Conservation (phyloP, 2,888 invertebrate species). For the Hipparchia sbordonii region DNA sequence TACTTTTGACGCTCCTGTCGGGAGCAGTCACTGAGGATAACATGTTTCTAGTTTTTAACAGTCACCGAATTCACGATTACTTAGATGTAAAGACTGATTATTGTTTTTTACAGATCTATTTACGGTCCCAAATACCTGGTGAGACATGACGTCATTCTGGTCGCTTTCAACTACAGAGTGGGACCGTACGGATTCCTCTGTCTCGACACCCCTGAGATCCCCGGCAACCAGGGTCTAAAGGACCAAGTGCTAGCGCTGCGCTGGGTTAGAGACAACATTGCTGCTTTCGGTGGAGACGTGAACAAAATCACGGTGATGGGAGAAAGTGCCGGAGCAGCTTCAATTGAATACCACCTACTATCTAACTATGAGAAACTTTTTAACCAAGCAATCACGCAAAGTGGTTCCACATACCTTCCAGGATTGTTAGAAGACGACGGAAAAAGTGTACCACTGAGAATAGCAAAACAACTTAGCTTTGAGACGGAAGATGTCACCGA, state of each 20-base stretch:
- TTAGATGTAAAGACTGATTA: no score
- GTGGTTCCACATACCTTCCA: conserved; percentile 45
- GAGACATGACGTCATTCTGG: conserved; percentile 46
- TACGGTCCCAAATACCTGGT: conserved; percentile 51
- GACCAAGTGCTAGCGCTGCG: conserved; percentile 49
- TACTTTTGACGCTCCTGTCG: no score
- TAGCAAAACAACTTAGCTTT: conserved; percentile 49
- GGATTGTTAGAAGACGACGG: conserved; percentile 42
- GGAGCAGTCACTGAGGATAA: no score
- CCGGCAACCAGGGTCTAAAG: conserved; percentile 56
- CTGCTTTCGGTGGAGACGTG: conserved; percentile 48
- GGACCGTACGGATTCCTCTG: conserved; percentile 53
- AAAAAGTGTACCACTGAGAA: conserved; percentile 38
- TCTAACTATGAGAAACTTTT: conserved; percentile 47
- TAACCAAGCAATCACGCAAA: conserved; percentile 48
- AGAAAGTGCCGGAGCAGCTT: conserved; percentile 39
- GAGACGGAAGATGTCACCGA: conserved; percentile 44
- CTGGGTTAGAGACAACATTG: conserved; percentile 53
- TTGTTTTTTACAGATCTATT: conserved; percentile 25
- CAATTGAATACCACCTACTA: conserved; percentile 42
- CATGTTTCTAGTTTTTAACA: no score
- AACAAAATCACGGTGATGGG: conserved; percentile 49
- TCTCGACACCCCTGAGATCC: conserved; percentile 46
- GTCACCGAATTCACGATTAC: no score
- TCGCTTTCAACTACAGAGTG: conserved; percentile 51